Evolutionary conservation across 2,888 invertebrate species (phyloP), one percentile per base, ranked within the genome.

Genomic region (Melanostoma mellinum): DNA sequence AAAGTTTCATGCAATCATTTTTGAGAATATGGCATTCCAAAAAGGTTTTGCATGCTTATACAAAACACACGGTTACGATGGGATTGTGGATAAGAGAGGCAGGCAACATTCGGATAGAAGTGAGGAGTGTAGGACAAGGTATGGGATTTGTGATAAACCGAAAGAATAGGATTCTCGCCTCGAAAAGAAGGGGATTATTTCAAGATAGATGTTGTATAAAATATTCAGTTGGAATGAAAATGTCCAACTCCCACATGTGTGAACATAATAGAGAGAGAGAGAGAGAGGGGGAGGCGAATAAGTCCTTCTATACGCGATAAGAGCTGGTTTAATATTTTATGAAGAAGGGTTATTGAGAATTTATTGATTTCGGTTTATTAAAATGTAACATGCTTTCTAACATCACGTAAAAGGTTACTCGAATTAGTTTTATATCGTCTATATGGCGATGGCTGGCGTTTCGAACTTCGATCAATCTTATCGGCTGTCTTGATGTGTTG

Each of bases 211-310:
- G 63, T 63, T 63, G 38, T 50, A 48, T 63, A 38, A 63, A 63
- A 63, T 48, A 63, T 63, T 63, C 50, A 63, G 48, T 63, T 50
- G 10, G 38, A 63, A 63, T 63, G 63, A 50, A 63, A 50, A 48
- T 48, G 63, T 32, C 63, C 63, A 63, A 63, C 6, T 38, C 20
- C 20, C 30, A 30, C 32, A 20, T 32, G 50, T 63, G 63, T 63
- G 48, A 63, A 63, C 50, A 63, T 38, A 38, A 50, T 38, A 38
- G 35, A 63, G 38, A 38, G 6, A 10, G 4, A 38, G 38, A n/a
- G 50, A 20, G 20, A 20, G n/a, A 20, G 20, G 0, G 20, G 20
- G 20, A 20, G 20, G 20, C 20, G 20, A 20, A 20, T 20, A 20
- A 1, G 20, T 1, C 20, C 20, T 20, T 20, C 20, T 20, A 20